phyloP scores from a whole-genome alignment of 2,888 invertebrate genomes.

The Xiphydria camelus region DNA sequence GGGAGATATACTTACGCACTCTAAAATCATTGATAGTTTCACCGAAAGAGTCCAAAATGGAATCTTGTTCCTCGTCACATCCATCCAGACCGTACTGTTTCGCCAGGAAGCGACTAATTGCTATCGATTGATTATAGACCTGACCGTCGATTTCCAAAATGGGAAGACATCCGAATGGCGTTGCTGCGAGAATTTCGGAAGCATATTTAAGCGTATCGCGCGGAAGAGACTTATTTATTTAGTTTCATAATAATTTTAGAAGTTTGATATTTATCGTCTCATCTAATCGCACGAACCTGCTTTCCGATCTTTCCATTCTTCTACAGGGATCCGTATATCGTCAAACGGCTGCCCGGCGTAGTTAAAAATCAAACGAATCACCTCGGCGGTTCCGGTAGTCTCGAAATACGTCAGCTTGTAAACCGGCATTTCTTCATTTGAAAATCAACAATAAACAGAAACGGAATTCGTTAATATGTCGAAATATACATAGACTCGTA shows the following conservation, averaged over 20 bases:
- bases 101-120: constrained; percentile 14
- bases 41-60: constrained; percentile 13
- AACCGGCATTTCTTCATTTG: too few relatives aligned
- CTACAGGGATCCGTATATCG: neutral
- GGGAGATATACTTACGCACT: constrained; percentile 6
- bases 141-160: constrained; percentile 11
- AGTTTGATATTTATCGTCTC: neutral
- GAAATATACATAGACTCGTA: too few relatives aligned
- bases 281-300: neutral
- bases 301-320: neutral
- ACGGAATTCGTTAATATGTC: too few relatives aligned
- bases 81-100: constrained; percentile 12
- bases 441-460: too few relatives aligned
- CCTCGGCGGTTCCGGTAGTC: neutral
- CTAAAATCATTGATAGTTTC: constrained; percentile 14
- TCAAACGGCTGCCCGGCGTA: neutral
- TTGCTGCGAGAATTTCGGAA: too few relatives aligned
- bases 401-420: constrained; percentile 2
- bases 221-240: too few relatives aligned
- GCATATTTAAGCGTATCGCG: too few relatives aligned
- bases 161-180: constrained; percentile 8
- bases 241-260: too few relatives aligned
- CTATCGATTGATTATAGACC: constrained; percentile 12
- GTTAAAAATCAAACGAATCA: neutral
- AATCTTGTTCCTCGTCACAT: constrained; percentile 7